Evolutionary conservation across 1,140 invertebrate species (phyloP), one percentile per base, ranked within the genome.

Genomic region (Megalonaias nervosa): DNA sequence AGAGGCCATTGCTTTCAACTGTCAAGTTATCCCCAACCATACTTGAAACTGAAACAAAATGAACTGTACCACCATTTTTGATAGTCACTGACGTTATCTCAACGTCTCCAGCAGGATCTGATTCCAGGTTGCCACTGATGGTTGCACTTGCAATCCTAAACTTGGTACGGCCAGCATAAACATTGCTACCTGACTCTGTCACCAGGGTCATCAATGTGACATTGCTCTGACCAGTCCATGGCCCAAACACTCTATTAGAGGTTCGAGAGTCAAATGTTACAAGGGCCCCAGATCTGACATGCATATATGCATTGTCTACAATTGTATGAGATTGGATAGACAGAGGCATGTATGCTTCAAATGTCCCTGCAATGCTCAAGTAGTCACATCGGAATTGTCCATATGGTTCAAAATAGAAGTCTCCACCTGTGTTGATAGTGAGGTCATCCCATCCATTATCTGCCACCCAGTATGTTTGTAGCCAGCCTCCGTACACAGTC

Each of bases 401-500:
- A 4, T 65, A 71, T 21, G 83, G 71, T 68, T 81, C 71, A 71
- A 82, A 84, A 68, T 82, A 76, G 56, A 81, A 72, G 6, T 59
- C 21, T 0, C 78, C 79, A n/a, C 75, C 71, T 21, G 26, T 55
- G 57, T 81, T 78, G 11, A 82, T 76, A 58, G 76, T 72, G 16
- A 82, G 62, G 56, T 76, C 79, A 68, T 84, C 79, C 81, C 83
- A 84, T 12, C 81, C 79, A 48, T 62, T 67, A 31, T 78, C 62
- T 48, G 58, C 71, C n/a, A 69, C 68, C 6, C 74, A 70, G n/a
- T 71, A 64, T 65, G 81, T 86, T 21, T 79, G 58, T 66, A 83
- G 60, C 57, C 58, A 67, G 16, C 83, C 85, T 11, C 81, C 75
- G 16, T 80, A 80, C 14, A 86, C n/a, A 48, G 61, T 72, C 17